Percentiles rank a stretch among this genome's conserved stretches.
These are phyloP conservation scores for Cichlasoma orientale DNA, from an alignment of 2,797 vertebrate genomes.

Conservation along the genomic window DNA sequence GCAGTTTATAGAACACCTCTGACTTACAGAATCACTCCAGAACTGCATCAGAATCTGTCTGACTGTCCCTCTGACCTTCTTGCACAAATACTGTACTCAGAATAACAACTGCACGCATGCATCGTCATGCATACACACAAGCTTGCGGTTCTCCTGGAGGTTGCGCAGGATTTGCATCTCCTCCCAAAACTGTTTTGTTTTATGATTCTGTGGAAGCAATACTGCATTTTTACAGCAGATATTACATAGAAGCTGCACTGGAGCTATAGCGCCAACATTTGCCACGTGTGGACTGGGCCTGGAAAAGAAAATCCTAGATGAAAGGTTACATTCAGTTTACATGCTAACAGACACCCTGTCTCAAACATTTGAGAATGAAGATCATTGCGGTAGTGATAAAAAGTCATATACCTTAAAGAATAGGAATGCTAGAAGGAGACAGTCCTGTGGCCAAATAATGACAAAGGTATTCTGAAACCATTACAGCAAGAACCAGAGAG, in stretches of 20 bases:
- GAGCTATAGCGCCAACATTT: slow-evolving; percentile 7
- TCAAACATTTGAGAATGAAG: background rate
- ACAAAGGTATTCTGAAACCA: slow-evolving; percentile 40
- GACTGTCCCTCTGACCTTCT: slow-evolving; percentile 8
- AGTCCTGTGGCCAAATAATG: slow-evolving; percentile 21
- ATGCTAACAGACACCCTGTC: slow-evolving; percentile 3
- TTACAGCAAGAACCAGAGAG: slow-evolving; percentile 23
- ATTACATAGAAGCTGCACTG: background rate
- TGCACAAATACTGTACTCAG: slow-evolving; percentile 35
- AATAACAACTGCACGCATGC: slow-evolving; percentile 20
- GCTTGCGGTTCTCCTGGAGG: background rate
- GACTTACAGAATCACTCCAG: slow-evolving; percentile 63
- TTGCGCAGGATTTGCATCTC: slow-evolving; percentile 8
- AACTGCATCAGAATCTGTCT: slow-evolving; percentile 47
- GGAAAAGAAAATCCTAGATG: background rate
- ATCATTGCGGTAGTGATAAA: slow-evolving; percentile 42
- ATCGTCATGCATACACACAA: background rate
- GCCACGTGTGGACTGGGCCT: background rate
- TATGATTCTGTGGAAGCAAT: slow-evolving; percentile 26
- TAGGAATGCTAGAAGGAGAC: background rate
- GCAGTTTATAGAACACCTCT: slow-evolving; percentile 68
- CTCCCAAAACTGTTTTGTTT: slow-evolving; percentile 35
- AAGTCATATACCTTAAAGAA: slow-evolving; percentile 22
- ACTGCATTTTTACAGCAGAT: background rate
- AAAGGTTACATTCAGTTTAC: slow-evolving; percentile 17